phyloP scores from a whole-genome alignment of 2,797 vertebrate genomes.

The Alca torda region DNA sequence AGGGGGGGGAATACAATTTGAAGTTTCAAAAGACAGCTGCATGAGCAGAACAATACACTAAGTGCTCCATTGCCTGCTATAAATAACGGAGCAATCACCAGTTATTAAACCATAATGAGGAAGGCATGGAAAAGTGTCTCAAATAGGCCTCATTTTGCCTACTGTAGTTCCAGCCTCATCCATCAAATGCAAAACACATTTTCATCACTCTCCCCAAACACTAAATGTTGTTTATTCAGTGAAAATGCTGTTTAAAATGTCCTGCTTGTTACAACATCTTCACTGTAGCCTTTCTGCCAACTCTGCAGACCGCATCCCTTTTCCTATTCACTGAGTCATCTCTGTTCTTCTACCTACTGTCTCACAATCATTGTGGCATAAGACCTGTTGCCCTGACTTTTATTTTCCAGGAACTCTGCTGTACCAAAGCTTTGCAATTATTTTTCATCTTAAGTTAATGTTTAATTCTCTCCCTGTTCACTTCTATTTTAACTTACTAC shows the following conservation, averaged over 20 bases:
- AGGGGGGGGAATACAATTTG: neutral
- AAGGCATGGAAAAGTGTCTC: slow-evolving; percentile 37
- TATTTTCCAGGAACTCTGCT: neutral
- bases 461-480: neutral
- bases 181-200: slow-evolving; percentile 51
- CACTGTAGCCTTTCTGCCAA: neutral
- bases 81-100: slow-evolving; percentile 63
- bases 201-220: slow-evolving; percentile 30
- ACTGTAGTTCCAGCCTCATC: slow-evolving; percentile 52
- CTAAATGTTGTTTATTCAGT: slow-evolving; percentile 4
- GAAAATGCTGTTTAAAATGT: slow-evolving; percentile 11
- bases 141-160: slow-evolving; percentile 58
- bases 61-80: neutral
- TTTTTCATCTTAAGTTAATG: neutral
- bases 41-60: slow-evolving; percentile 39
- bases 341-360: neutral
- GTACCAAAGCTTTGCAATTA: neutral
- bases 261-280: neutral
- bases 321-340: neutral
- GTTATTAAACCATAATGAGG: slow-evolving; percentile 56
- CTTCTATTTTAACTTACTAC: neutral
- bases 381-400: neutral
- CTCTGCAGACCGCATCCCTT: neutral
- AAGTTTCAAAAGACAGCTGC: slow-evolving; percentile 29
- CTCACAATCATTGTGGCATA: neutral